Evolutionary conservation across 2,888 invertebrate genomes (phyloP), one percentile per base, ranked within the genome.

Genomic region (Nipponacmea schrenckii): DNA sequence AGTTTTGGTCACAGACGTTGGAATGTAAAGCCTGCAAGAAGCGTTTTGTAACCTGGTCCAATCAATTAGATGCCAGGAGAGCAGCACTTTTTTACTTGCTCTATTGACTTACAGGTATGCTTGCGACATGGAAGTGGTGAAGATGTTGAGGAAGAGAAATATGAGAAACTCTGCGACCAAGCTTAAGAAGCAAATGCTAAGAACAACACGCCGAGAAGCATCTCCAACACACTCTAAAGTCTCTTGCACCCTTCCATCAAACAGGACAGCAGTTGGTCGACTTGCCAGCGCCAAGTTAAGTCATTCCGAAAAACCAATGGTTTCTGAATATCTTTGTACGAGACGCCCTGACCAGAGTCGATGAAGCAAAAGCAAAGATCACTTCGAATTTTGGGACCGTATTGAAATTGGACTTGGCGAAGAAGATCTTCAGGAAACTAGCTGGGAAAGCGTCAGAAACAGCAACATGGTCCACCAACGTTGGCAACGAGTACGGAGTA

Each of bases 331-430:
- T 77, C 2, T 62, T 48, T 17, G 31, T 31, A 31, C 69, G 66
- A 39, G 79, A 80, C 73, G 78, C 79, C 7, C 48, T 76, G 8
- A 31, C 62, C 12, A 67, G 79, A 12, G 64, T 80, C 15, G 70
- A 76, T 50, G 74, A 78, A 17, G 65, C 78, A 50, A 77, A 78
- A 72, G 80, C 81, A 26, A 39, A 62, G 69, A 75, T 83, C 26
- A 83, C 81, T 1, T 80, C 78, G 0, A 64, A 67, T n/a, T 80
- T 76, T 74, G 83, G 81, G 1, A 31, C 24, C 10, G 70, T 81
- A 12, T 62, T 82, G 10, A 83, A 82, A 64, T 67, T 82, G 64
- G 81, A 81, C 64, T 83, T 81, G 14, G 82, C 80, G 2, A 83
- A 81, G 66, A 82, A 77, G 66, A 31, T 31, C 7, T 2, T 70